Conservation (phyloP, 2,888 invertebrate genomes). For the Pharmacophagus antenor region DNA sequence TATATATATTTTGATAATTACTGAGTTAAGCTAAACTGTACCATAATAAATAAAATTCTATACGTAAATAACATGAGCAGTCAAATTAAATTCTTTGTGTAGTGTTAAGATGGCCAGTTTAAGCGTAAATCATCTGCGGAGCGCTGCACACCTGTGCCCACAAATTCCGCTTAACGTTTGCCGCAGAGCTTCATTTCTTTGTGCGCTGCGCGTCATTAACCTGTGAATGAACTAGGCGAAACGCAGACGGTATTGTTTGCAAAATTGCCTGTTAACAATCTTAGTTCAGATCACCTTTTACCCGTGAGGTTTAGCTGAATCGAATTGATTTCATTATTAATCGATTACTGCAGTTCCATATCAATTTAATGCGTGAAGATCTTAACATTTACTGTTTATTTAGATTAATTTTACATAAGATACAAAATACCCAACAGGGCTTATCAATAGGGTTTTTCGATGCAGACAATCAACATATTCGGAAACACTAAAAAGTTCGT, state of each 20-base stretch:
- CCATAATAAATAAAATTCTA: no score
- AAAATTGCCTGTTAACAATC: conserved; percentile 5
- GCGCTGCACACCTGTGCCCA: conserved; percentile 21
- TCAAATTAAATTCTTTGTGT: no score
- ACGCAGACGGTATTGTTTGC: conserved; percentile 28
- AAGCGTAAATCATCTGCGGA: background rate
- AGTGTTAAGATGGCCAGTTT: conserved; percentile 8
- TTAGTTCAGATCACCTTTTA: conserved; percentile 3
- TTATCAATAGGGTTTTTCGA: no score
- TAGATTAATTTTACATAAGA: no score
- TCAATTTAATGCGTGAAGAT: background rate
- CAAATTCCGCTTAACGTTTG: conserved; percentile 9
- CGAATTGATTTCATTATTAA: background rate
- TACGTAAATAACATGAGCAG: no score
- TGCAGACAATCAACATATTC: no score
- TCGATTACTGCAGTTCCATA: background rate
- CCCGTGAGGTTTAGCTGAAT: background rate
- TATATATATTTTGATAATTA: no score
- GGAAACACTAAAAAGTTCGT: no score
- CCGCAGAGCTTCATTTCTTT: conserved; percentile 18
- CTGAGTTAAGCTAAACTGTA: no score
- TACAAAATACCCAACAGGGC: no score
- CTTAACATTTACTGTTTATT: background rate
- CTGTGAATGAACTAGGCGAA: conserved; percentile 31
- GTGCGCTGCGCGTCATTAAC: conserved; percentile 27